phyloP scores from a whole-genome alignment of 2,113 vertebrate genomes.

The Bufo gargarizans region DNA sequence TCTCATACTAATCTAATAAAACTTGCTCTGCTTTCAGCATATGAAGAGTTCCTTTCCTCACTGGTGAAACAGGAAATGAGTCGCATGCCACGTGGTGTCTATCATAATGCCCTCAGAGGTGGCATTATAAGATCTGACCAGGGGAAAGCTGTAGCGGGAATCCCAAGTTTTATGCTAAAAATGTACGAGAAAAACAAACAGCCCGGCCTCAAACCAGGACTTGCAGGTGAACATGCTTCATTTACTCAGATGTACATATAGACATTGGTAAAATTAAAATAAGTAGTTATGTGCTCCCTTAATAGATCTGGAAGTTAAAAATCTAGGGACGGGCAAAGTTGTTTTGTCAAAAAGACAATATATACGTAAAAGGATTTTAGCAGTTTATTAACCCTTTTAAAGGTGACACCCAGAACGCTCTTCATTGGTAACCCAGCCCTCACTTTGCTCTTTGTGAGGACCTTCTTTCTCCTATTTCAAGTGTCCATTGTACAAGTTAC shows the following conservation, averaged over 20 bases:
- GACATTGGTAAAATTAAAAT: too few species aligned
- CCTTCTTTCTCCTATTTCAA: too few species aligned
- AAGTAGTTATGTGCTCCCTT: too few species aligned
- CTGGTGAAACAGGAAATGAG: conserved; percentile 92
- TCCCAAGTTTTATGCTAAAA: conserved; percentile 89
- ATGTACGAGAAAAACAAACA: conserved; percentile 95
- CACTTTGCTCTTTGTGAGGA: too few species aligned
- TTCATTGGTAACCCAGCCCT: too few species aligned
- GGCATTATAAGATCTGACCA: conserved; percentile 76
- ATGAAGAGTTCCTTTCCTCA: conserved; percentile 83
- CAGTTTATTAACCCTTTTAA: too few species aligned
- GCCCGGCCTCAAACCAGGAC: conserved; percentile 90
- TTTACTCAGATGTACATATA: not conserved
- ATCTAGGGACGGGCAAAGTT: too few species aligned
- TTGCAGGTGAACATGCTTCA: conserved; percentile 79
- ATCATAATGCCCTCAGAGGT: conserved; percentile 85
- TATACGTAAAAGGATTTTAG: too few species aligned
- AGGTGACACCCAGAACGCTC: too few species aligned
- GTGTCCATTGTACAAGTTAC: too few species aligned
- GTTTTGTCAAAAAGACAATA: too few species aligned
- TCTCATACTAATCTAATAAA: not conserved
- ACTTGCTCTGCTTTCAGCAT: conserved; percentile 71
- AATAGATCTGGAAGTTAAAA: too few species aligned
- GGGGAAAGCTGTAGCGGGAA: conserved; percentile 84
- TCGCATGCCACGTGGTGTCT: conserved; percentile 91